These are phyloP conservation scores for Phoenicopterus ruber DNA, from an alignment of 2,113 vertebrate species.

Conservation along the genomic window DNA sequence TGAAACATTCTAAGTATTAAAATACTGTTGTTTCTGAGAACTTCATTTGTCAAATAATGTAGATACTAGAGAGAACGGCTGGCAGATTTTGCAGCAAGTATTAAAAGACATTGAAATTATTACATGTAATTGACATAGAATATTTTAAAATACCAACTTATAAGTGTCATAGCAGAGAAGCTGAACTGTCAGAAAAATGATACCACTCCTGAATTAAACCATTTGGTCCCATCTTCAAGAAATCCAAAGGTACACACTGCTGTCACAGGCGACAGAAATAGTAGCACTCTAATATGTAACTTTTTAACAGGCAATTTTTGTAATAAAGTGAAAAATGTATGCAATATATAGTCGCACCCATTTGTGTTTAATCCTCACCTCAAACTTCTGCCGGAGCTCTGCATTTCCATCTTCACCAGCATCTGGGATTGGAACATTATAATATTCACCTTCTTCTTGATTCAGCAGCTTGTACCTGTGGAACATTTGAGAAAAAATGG, in stretches of 20 bases:
- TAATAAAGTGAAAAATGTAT: background rate
- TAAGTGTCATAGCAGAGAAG: background rate
- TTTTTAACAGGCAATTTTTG: background rate
- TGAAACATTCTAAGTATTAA: background rate
- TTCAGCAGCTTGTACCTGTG: conserved; percentile 93
- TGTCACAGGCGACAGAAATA: background rate
- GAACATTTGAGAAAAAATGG: background rate
- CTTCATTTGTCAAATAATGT: background rate
- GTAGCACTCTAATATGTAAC: background rate
- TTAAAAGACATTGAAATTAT: background rate
- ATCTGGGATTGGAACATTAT: conserved; percentile 94
- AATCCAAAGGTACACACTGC: background rate
- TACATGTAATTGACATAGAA: background rate
- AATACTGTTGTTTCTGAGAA: background rate
- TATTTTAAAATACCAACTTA: background rate
- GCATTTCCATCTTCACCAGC: conserved; percentile 87
- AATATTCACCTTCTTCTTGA: conserved; percentile 96
- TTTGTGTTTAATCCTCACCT: conserved; percentile 78
- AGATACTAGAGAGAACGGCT: background rate
- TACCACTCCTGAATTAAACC: background rate
- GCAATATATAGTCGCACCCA: background rate
- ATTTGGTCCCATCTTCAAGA: background rate
- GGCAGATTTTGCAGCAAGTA: background rate
- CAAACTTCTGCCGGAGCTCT: conserved; percentile 94
- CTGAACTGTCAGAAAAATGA: background rate